Conservation (phyloP, 2,113 vertebrate species). For the Lagopus leucura region DNA sequence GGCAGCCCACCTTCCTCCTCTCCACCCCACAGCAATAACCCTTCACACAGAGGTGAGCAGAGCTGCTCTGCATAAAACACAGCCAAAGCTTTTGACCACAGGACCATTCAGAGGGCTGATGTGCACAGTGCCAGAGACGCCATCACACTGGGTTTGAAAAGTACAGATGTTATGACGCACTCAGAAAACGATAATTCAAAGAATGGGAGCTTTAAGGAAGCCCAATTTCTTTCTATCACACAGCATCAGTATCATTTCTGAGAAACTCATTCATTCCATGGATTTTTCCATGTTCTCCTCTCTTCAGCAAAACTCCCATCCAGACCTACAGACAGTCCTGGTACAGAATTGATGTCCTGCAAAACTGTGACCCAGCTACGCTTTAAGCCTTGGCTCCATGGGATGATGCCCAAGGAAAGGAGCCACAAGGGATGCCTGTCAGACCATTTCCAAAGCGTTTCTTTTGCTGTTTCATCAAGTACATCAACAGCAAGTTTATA, state of each 20-base stretch:
- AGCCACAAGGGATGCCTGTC: not conserved
- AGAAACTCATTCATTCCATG: not conserved
- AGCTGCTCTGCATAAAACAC: not conserved
- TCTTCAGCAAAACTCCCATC: not conserved
- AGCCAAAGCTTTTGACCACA: not conserved
- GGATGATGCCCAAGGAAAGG: not conserved
- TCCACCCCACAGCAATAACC: not conserved
- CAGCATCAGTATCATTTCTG: not conserved
- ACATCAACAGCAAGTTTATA: not conserved
- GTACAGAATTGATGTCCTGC: not conserved
- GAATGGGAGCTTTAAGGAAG: not conserved
- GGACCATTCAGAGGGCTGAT: not conserved
- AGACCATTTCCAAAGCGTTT: not conserved
- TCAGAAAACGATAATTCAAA: not conserved
- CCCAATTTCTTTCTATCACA: not conserved
- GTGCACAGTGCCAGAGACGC: not conserved
- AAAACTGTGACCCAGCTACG: not conserved
- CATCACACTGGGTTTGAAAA: not conserved
- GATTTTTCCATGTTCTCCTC: not conserved
- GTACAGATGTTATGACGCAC: not conserved
- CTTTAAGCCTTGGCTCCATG: constrained; percentile 6
- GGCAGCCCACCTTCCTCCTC: not conserved
- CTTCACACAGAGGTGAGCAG: not conserved
- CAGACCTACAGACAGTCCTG: not conserved
- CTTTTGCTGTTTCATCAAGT: not conserved